Conservation (phyloP, 1,140 invertebrate species). For the Drosophila asahinai region DNA sequence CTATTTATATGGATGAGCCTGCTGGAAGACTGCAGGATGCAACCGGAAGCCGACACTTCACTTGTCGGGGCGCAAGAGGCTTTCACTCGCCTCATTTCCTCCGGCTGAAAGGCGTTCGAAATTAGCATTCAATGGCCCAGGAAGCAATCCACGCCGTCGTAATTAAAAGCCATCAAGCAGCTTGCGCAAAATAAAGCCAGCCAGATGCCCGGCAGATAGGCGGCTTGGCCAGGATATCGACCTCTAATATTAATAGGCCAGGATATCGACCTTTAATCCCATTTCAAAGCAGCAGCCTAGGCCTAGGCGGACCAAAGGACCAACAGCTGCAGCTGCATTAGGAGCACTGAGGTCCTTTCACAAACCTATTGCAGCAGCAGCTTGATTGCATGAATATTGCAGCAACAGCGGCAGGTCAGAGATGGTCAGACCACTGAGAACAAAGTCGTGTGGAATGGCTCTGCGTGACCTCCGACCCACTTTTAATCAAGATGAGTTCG, state of each 20-base stretch:
- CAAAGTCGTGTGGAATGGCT: not conserved
- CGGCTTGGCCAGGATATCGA: constrained; percentile 61
- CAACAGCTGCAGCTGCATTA: constrained; percentile 21
- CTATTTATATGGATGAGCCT: constrained; percentile 68
- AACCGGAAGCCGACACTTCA: constrained; percentile 65
- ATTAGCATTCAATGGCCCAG: constrained; percentile 47
- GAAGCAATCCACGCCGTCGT: constrained; percentile 38
- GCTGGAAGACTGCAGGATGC: constrained; percentile 51
- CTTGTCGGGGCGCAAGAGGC: constrained; percentile 25
- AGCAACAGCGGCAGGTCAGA: constrained; percentile 6
- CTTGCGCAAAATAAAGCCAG: constrained; percentile 1
- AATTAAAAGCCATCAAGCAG: constrained; percentile 52
- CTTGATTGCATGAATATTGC: constrained; percentile 58
- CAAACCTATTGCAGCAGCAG: constrained; percentile 26
- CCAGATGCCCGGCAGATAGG: constrained; percentile 3
- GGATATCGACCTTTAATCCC: constrained; percentile 68
- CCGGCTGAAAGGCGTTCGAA: constrained; percentile 36
- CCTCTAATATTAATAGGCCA: constrained; percentile 28
- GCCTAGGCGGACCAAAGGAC: not conserved
- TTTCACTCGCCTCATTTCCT: constrained; percentile 64
- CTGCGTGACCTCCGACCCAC: not conserved
- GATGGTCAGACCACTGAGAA: constrained; percentile 12
- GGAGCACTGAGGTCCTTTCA: not conserved
- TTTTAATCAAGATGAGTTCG: constrained; percentile 21
- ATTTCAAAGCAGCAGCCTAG: constrained; percentile 16